A percentile compares a stretch with the other conserved stretches of the same genome.
phyloP scores from a whole-genome alignment of 2,113 vertebrate genomes.

The Tricholaema leucomelas region DNA sequence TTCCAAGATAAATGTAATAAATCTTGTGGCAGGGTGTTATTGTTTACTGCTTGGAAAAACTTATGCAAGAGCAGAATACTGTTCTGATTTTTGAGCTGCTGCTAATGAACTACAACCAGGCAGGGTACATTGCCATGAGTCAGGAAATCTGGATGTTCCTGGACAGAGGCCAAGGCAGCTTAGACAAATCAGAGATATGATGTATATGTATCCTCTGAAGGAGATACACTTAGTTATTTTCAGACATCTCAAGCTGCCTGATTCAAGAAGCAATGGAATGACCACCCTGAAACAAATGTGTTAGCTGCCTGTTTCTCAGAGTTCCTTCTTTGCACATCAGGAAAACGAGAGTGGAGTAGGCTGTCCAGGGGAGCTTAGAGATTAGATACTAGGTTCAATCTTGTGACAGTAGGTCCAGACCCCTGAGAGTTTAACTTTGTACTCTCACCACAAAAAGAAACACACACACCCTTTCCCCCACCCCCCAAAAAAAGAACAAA shows the following conservation, averaged over 20 bases:
- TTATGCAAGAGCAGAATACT: constrained; percentile 11
- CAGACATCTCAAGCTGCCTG: background rate
- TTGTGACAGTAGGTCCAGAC: background rate
- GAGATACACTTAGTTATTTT: background rate
- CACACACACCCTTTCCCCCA: background rate
- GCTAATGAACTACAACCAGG: constrained; percentile 38
- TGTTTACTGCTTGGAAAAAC: constrained; percentile 61
- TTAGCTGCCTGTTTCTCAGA: background rate
- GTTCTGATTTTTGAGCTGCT: constrained; percentile 30
- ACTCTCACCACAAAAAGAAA: background rate
- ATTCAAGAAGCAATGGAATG: background rate
- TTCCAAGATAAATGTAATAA: constrained; percentile 43
- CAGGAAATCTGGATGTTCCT: constrained; percentile 48
- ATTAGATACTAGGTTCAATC: background rate
- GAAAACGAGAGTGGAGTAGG: background rate
- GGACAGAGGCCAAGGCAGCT: constrained; percentile 11
- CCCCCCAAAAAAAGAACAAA: background rate
- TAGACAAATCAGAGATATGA: background rate
- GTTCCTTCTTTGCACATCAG: background rate
- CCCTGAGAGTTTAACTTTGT: background rate
- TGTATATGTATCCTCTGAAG: background rate
- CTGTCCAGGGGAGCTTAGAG: background rate
- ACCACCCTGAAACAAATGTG: background rate
- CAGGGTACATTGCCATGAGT: constrained; percentile 27
- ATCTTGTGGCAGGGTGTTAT: constrained; percentile 24